Conservation (phyloP, 1,140 invertebrate genomes). For the Neuroterus valhalla region DNA sequence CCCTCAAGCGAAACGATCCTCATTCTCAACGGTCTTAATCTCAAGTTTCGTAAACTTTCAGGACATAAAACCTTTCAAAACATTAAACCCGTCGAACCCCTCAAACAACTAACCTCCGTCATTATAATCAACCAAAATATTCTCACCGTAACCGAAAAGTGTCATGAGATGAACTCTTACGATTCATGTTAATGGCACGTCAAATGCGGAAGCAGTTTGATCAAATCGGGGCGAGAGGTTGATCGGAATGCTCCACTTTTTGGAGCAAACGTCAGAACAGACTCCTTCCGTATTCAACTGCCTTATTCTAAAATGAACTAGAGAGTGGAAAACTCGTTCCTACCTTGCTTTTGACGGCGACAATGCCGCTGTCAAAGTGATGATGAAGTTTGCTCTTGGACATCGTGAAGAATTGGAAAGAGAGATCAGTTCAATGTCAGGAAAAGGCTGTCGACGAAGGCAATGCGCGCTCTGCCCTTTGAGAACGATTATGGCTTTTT, state of each 20-base stretch:
- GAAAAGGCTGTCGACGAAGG: not conserved
- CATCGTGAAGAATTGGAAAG: conserved; percentile 68
- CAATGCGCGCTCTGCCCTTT: not conserved
- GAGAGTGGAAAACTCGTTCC: conserved; percentile 50
- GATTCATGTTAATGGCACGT: not conserved
- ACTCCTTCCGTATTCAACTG: too few relatives aligned
- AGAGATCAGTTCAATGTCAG: not conserved
- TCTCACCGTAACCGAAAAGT: not conserved
- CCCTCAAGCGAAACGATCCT: too few relatives aligned
- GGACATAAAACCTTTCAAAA: too few relatives aligned
- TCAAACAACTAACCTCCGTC: too few relatives aligned
- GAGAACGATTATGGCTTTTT: not conserved
- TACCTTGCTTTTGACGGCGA: conserved; percentile 85
- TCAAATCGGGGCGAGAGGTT: not conserved
- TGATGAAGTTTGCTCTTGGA: conserved; percentile 82
- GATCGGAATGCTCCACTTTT: conserved; percentile 3
- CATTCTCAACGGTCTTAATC: too few relatives aligned
- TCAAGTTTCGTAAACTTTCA: too few relatives aligned
- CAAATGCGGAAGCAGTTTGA: not conserved
- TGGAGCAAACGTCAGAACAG: not conserved
- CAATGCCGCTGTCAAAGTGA: conserved; percentile 78
- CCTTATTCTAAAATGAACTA: too few relatives aligned
- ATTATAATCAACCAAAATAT: not conserved
- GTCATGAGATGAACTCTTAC: not conserved
- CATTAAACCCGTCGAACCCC: too few relatives aligned